Base-by-base conservation (phyloP, 2,797 vertebrate genomes). In the Semotilus atromaculatus region DNA sequence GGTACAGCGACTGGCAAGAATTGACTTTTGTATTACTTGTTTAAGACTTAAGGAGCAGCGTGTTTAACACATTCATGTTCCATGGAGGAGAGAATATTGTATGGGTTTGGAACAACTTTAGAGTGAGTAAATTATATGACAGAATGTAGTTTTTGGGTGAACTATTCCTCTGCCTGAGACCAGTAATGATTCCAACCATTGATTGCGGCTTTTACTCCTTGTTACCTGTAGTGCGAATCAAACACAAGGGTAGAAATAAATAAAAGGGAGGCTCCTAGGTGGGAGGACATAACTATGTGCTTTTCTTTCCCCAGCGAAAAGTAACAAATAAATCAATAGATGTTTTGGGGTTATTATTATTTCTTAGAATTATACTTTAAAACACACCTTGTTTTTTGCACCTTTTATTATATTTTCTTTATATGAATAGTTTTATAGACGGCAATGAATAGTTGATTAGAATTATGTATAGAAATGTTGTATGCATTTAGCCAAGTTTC, bases 271-370 rank as follows among this genome's bases (percentile, higher is more conserved):
- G 43, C 29, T 82, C 18, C 34, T 16, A 13, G 48, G 67, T 40
- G 81, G 43, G 13, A 48, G 26, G 55, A 51, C 51, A 23, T 5
- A 7, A 23, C 68, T 60, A 26, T 34, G 11, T 64, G 60, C 38
- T 82, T 16, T 31, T 74, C 43, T 64, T 74, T 48, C 29, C 70
- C 3, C 70, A 74, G 71, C 23, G 36, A 62, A 72, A 80, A 45
- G 9, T 40, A 60, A 34, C 31, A 75, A 75, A 16, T 58, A 76
- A 60, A 77, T 60, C 74, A 60, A 77, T 77, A 60, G 8, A n/a
- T 58, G 21, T 40, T 40, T 77, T 40, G 60, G 18, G 18, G 6
- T 66, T 66, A 7, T 9, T 31, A 31, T 19, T 40, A 26, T 77
- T 26, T 36, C 23, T 55, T 40, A 76, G 53, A 76, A 77, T n/a